Conservation (phyloP, 2,797 vertebrate species). For the Rhinophrynus dorsalis region DNA sequence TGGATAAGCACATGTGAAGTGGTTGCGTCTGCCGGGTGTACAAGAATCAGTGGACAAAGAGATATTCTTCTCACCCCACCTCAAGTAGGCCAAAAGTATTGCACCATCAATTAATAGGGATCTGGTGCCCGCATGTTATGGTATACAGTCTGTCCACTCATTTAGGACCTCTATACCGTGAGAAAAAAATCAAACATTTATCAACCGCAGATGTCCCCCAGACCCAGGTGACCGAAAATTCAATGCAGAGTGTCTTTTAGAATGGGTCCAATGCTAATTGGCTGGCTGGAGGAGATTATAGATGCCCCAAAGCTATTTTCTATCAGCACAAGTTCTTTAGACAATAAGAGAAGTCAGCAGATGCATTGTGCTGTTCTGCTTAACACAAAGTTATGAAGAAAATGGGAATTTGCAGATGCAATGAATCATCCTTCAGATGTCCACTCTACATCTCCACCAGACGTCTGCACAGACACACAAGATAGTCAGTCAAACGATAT, state of each 20-base stretch:
- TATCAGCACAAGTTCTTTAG: constrained; percentile 61
- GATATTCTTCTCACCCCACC: constrained; percentile 60
- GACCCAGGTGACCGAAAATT: constrained; percentile 75
- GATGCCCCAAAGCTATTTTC: constrained; percentile 64
- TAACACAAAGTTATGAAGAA: constrained; percentile 51
- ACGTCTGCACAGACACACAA: neutral
- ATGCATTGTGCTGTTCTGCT: constrained; percentile 49
- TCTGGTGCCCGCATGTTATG: constrained; percentile 53
- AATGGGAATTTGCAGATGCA: constrained; percentile 27
- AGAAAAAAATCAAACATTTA: constrained; percentile 78
- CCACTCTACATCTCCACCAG: constrained; percentile 17
- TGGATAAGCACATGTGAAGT: constrained; percentile 7
- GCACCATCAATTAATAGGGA: constrained; percentile 53
- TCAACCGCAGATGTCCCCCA: constrained; percentile 75
- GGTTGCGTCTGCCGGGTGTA: constrained; percentile 10
- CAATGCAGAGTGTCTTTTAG: constrained; percentile 60
- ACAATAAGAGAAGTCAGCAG: constrained; percentile 47
- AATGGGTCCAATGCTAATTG: constrained; percentile 70
- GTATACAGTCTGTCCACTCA: constrained; percentile 58
- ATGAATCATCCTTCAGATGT: constrained; percentile 46
- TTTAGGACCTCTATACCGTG: constrained; percentile 60
- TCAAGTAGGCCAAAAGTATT: constrained; percentile 57
- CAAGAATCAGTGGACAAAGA: constrained; percentile 52
- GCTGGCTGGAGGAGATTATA: constrained; percentile 66
- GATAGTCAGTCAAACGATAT: neutral